Evolutionary conservation across 2,888 invertebrate species (phyloP).

Genomic region (Ennomos quercinarius): DNA sequence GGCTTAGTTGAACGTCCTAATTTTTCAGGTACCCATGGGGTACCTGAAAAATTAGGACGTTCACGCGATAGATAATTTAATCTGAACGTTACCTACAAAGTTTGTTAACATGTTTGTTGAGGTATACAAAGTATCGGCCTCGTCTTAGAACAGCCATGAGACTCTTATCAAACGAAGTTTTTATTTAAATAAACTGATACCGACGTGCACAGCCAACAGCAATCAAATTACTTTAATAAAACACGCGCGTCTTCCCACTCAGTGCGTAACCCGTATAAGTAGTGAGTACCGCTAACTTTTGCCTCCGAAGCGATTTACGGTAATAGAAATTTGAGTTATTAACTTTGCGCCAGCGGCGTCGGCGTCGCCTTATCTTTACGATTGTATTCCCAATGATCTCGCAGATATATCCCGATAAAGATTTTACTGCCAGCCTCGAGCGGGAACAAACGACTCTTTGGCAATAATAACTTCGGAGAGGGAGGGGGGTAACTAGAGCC

Average conservation of each 20-base stretch:
- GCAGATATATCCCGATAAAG: constrained; percentile 53
- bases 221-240: not conserved
- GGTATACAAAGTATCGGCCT: too few relatives aligned
- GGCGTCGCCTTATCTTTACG: constrained; percentile 57
- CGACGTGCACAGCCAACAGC: not conserved
- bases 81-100: too few relatives aligned
- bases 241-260: constrained; percentile 23
- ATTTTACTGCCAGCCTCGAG: constrained; percentile 64
- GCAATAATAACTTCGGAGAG: constrained; percentile 47
- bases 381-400: constrained; percentile 64
- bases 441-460: constrained; percentile 47
- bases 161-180: too few relatives aligned
- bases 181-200: too few relatives aligned
- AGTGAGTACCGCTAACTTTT: constrained; percentile 48
- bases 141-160: too few relatives aligned
- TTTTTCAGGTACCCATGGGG: too few relatives aligned
- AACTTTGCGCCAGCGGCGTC: constrained; percentile 53
- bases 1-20: too few relatives aligned
- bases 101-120: too few relatives aligned
- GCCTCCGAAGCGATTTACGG: constrained; percentile 61
- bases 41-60: too few relatives aligned
- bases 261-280: constrained; percentile 38
- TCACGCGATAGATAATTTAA: too few relatives aligned
- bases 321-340: constrained; percentile 75
- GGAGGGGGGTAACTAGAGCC: constrained; percentile 33